A percentile compares a stretch with the other conserved stretches of the same genome.
Evolutionary conservation across 2,797 vertebrate species (phyloP).

Genomic region (Sorex maritimensis): DNA sequence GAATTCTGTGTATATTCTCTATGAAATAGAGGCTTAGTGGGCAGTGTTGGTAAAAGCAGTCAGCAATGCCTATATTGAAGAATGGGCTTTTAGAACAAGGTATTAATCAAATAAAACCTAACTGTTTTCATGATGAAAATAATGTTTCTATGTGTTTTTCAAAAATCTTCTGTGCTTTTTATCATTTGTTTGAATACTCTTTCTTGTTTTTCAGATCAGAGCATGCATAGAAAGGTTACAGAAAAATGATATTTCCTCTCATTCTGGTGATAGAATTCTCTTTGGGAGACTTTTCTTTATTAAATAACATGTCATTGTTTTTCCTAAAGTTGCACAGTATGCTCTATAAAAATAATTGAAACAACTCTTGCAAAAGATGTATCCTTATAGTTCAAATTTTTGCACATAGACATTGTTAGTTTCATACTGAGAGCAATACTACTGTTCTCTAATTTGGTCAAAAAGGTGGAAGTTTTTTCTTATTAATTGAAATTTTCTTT

Average conservation of each 20-base stretch:
- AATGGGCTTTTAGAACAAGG: constrained; percentile 1
- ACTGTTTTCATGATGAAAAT: background rate
- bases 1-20: background rate
- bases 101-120: constrained; percentile 46
- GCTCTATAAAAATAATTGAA: constrained; percentile 84
- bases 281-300: constrained; percentile 80
- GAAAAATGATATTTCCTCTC: constrained; percentile 34
- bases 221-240: background rate
- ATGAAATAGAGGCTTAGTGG: constrained; percentile 41
- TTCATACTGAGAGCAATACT: constrained; percentile 75
- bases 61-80: constrained; percentile 31
- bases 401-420: constrained; percentile 79
- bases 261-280: constrained; percentile 80
- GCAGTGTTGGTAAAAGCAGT: background rate
- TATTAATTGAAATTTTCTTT: constrained; percentile 50
- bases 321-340: constrained; percentile 77
- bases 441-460: constrained; percentile 72
- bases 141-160: too few species aligned
- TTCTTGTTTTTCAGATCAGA: background rate
- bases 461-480: constrained; percentile 82
- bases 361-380: constrained; percentile 68
- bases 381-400: constrained; percentile 81
- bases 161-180: constrained; percentile 5
- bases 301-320: constrained; percentile 84
- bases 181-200: constrained; percentile 29